Evolutionary conservation across 2,797 vertebrate genomes (phyloP).

Genomic region (Echeneis naucrates): DNA sequence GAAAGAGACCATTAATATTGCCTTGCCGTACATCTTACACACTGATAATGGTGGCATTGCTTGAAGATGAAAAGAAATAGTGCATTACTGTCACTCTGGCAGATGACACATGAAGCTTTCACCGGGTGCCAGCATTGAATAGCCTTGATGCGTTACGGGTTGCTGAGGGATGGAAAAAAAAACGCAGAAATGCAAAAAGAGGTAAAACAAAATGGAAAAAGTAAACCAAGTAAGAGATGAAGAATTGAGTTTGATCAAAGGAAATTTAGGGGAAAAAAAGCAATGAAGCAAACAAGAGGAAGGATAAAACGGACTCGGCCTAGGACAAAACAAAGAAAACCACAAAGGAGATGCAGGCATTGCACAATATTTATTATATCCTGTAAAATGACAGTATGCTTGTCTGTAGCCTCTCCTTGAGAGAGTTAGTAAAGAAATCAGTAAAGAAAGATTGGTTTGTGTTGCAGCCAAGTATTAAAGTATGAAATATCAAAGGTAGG

Average conservation of each 20-base stretch:
- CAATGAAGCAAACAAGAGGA: neutral
- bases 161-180: slow-evolving; percentile 16
- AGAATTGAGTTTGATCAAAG: slow-evolving; percentile 46
- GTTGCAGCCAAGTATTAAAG: slow-evolving; percentile 19
- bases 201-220: slow-evolving; percentile 16
- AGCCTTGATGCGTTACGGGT: slow-evolving; percentile 55
- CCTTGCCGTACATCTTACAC: slow-evolving; percentile 84
- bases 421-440: slow-evolving; percentile 18
- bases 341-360: slow-evolving; percentile 10
- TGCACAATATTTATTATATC: slow-evolving; percentile 13
- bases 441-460: slow-evolving; percentile 10
- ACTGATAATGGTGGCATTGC: slow-evolving; percentile 85
- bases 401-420: slow-evolving; percentile 8
- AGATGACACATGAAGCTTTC: slow-evolving; percentile 81
- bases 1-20: slow-evolving; percentile 84
- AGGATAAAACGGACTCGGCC: neutral
- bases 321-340: slow-evolving; percentile 25
- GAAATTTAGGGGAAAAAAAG: slow-evolving; percentile 17
- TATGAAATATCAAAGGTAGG: slow-evolving; percentile 21
- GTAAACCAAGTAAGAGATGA: slow-evolving; percentile 15
- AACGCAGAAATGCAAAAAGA: slow-evolving; percentile 14
- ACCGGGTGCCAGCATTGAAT: slow-evolving; percentile 65
- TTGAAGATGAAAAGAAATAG: slow-evolving; percentile 85
- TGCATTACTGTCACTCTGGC: slow-evolving; percentile 82
- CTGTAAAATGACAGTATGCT: neutral